phyloP scores from a whole-genome alignment of 2,888 invertebrate species.

The Glyphotaelius pellucidus region DNA sequence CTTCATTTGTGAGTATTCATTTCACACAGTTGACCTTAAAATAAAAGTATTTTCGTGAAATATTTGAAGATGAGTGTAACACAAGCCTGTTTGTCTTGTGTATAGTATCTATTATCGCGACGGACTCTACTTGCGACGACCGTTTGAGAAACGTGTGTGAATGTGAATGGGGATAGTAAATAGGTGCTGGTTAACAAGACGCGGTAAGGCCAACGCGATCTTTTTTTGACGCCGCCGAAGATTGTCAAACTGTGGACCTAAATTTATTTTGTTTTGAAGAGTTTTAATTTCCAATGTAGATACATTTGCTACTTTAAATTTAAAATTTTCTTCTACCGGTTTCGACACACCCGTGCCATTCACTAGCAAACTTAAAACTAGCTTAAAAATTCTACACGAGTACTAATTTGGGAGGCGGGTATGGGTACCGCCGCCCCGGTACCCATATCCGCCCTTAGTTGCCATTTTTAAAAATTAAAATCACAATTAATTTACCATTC shows the following conservation, averaged over 20 bases:
- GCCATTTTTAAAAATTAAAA: too few species aligned
- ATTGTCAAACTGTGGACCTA: constrained; percentile 3
- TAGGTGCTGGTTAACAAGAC: background rate
- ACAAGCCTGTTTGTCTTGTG: background rate
- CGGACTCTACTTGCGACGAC: background rate
- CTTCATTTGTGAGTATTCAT: background rate
- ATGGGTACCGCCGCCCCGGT: too few species aligned
- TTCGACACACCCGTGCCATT: too few species aligned
- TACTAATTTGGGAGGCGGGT: too few species aligned
- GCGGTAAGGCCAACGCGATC: constrained; percentile 22
- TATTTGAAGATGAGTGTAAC: background rate
- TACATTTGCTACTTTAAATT: too few species aligned
- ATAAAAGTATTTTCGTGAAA: background rate
- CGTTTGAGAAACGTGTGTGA: background rate
- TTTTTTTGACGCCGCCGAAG: background rate
- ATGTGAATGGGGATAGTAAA: background rate
- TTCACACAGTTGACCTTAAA: background rate
- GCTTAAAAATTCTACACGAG: too few species aligned
- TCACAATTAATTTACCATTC: too few species aligned
- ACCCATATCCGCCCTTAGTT: too few species aligned
- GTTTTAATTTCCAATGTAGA: too few species aligned
- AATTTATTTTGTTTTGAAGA: too few species aligned
- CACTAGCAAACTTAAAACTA: too few species aligned
- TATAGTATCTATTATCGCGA: background rate
- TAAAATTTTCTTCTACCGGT: too few species aligned